phyloP scores from a whole-genome alignment of 64 coral and sea anemone genomes.

The Trachythela sp. region DNA sequence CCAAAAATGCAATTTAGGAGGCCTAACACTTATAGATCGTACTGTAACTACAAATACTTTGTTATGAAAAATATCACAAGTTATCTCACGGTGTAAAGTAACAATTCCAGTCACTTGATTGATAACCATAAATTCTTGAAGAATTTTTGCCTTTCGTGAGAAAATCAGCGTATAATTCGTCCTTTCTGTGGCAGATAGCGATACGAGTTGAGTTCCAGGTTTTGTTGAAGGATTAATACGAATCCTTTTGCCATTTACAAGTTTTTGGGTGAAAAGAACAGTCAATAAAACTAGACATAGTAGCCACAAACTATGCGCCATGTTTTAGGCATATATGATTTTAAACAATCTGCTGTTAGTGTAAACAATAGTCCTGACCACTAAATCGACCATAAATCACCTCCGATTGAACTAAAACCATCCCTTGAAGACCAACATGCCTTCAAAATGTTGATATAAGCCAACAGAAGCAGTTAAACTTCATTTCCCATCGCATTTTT shows the following conservation, averaged over 20 bases:
- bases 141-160: background rate
- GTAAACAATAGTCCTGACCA: conserved; percentile 1
- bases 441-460: background rate
- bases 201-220: background rate
- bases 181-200: background rate
- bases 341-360: background rate
- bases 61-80: background rate
- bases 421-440: background rate
- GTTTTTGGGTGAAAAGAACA: background rate
- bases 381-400: background rate
- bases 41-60: background rate
- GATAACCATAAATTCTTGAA: background rate
- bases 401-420: background rate
- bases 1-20: background rate
- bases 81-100: background rate
- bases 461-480: background rate
- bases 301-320: background rate
- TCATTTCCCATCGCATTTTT: background rate
- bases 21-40: background rate
- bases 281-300: background rate
- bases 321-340: background rate
- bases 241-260: background rate
- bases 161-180: background rate
- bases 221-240: background rate
- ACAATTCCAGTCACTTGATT: background rate